phyloP scores from a whole-genome alignment of 2,888 invertebrate species.

The Limnephilus rhombicus region DNA sequence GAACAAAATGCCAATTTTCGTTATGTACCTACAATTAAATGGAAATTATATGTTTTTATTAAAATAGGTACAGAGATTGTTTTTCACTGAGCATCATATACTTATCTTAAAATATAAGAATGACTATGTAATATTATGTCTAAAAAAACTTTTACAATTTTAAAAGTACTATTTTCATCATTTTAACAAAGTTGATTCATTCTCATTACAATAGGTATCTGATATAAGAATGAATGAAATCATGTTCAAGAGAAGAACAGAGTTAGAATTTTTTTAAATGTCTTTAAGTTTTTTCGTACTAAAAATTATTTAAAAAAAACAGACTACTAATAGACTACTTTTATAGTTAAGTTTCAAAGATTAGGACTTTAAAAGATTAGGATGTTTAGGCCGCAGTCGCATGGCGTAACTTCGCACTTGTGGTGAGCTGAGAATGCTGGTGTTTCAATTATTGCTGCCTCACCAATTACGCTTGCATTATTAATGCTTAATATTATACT shows the following conservation, averaged over 20 bases:
- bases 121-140: background rate
- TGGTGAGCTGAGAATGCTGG: background rate
- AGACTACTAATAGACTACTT: background rate
- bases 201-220: background rate
- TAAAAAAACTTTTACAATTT: too few relatives aligned
- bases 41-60: background rate
- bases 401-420: background rate
- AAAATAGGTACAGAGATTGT: background rate
- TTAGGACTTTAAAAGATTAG: background rate
- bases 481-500: too few relatives aligned
- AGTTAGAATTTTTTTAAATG: background rate
- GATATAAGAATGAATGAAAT: background rate
- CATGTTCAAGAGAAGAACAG: background rate
- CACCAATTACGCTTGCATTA: background rate
- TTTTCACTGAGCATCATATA: background rate
- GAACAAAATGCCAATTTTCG: slow-evolving; percentile 67
- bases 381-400: background rate
- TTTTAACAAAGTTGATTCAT: background rate
- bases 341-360: background rate
- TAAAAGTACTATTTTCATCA: too few relatives aligned
- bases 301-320: background rate
- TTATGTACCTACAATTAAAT: background rate
- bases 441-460: background rate
- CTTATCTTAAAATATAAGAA: background rate
- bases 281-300: background rate